Evolutionary conservation across 2,797 vertebrate species (phyloP).

Genomic region (Sebastes miniatus): DNA sequence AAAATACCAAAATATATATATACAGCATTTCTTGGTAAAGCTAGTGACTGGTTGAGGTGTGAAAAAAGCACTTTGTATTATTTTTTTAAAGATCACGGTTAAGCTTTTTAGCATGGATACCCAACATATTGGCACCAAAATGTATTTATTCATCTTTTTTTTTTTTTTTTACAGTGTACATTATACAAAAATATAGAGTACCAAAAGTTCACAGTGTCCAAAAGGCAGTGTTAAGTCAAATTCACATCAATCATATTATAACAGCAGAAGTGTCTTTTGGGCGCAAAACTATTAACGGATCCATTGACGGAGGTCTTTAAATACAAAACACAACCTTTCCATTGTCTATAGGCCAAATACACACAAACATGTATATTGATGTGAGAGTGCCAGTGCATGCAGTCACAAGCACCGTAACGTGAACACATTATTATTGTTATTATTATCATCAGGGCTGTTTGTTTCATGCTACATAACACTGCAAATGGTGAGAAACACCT

Average conservation of each 20-base stretch:
- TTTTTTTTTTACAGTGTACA: slow-evolving; percentile 82
- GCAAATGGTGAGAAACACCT: slow-evolving; percentile 5
- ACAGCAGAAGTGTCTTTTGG: slow-evolving; percentile 29
- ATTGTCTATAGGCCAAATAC: slow-evolving; percentile 6
- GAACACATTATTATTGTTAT: background rate
- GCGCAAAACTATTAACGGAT: slow-evolving; percentile 9
- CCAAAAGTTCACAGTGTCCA: slow-evolving; percentile 87
- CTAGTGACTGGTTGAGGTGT: background rate
- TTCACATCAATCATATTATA: slow-evolving; percentile 27
- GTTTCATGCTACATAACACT: slow-evolving; percentile 51
- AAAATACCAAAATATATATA: background rate
- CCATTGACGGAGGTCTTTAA: background rate
- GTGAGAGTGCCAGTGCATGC: slow-evolving; percentile 7
- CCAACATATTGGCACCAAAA: slow-evolving; percentile 49
- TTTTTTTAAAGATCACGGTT: background rate
- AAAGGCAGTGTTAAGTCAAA: slow-evolving; percentile 82
- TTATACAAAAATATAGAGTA: slow-evolving; percentile 89
- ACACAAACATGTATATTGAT: slow-evolving; percentile 15
- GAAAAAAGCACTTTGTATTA: background rate
- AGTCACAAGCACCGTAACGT: background rate
- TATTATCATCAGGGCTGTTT: background rate
- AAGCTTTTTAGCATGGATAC: background rate
- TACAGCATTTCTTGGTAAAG: background rate
- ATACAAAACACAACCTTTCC: slow-evolving; percentile 5
- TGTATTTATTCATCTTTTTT: slow-evolving; percentile 71